These are phyloP conservation scores for Cromileptes altivelis DNA, from an alignment of 2,113 vertebrate genomes.

Conservation along the genomic window DNA sequence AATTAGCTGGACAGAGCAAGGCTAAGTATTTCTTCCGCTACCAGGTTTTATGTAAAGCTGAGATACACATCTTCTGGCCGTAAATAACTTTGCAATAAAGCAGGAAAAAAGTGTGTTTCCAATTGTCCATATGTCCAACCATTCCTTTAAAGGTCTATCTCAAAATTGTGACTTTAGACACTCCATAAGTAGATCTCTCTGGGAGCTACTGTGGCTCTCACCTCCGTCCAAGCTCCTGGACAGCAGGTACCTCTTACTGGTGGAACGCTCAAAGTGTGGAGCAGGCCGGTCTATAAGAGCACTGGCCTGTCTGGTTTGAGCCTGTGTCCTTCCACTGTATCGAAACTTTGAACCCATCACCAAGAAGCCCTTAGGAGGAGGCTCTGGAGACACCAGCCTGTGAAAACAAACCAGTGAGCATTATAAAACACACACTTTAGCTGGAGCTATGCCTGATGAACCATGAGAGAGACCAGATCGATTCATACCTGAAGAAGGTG, in stretches of 20 bases:
- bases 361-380: conserved; percentile 97
- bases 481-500: conserved; percentile 96
- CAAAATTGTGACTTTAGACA: not conserved
- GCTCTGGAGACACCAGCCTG: conserved; percentile 96
- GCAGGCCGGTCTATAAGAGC: conserved; percentile 96
- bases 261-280: conserved; percentile 96
- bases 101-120: not conserved
- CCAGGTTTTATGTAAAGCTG: not conserved
- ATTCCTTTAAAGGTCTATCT: not conserved
- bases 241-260: conserved; percentile 97
- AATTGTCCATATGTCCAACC: not conserved
- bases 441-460: not conserved
- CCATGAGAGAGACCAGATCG: not conserved
- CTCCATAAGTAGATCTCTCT: not conserved
- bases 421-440: no score
- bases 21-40: not conserved
- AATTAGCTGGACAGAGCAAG: not conserved
- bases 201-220: conserved; percentile 62
- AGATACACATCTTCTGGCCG: not conserved
- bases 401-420: not conserved
- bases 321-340: conserved; percentile 97
- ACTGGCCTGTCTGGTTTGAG: conserved; percentile 96
- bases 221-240: conserved; percentile 98
- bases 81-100: not conserved
- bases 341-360: conserved; percentile 99